A percentile compares a stretch with the other conserved stretches of the same genome.
Evolutionary conservation across 2,888 invertebrate genomes (phyloP).

Genomic region (Ypsolopha sequella): DNA sequence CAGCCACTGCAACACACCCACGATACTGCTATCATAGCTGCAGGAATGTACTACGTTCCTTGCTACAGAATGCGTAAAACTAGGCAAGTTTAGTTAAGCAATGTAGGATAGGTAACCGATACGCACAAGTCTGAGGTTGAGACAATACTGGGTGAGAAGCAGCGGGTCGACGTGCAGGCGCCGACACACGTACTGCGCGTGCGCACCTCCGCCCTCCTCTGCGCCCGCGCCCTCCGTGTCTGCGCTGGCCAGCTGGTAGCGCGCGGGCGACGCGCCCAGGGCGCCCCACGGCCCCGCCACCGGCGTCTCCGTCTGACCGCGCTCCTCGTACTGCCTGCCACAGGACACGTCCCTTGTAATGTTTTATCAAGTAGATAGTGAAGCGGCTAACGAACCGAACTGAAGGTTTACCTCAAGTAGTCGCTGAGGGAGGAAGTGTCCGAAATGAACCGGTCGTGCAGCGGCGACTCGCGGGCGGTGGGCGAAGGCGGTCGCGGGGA

Average conservation of each 20-base stretch:
- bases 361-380: too few species aligned
- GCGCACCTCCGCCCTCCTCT: conserved; percentile 48
- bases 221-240: conserved; percentile 20
- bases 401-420: conserved; percentile 16
- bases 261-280: conserved; percentile 48
- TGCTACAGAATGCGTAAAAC: too few species aligned
- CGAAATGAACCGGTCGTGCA: conserved; percentile 21
- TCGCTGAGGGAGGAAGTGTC: conserved; percentile 21
- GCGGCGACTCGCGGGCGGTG: conserved; percentile 19
- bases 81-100: too few species aligned
- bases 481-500: conserved; percentile 4
- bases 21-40: not conserved
- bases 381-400: not conserved
- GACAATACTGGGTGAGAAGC: conserved; percentile 82
- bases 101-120: not conserved
- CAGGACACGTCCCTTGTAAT: too few species aligned
- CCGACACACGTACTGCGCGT: conserved; percentile 68
- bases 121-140: conserved; percentile 79
- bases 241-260: conserved; percentile 63
- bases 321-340: conserved; percentile 16
- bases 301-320: conserved; percentile 63
- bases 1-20: conserved; percentile 76
- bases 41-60: too few species aligned
- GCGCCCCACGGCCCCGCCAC: conserved; percentile 18
- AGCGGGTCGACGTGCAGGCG: conserved; percentile 75